Conservation (phyloP, 2,113 vertebrate species). For the Erinaceus europaeus region DNA sequence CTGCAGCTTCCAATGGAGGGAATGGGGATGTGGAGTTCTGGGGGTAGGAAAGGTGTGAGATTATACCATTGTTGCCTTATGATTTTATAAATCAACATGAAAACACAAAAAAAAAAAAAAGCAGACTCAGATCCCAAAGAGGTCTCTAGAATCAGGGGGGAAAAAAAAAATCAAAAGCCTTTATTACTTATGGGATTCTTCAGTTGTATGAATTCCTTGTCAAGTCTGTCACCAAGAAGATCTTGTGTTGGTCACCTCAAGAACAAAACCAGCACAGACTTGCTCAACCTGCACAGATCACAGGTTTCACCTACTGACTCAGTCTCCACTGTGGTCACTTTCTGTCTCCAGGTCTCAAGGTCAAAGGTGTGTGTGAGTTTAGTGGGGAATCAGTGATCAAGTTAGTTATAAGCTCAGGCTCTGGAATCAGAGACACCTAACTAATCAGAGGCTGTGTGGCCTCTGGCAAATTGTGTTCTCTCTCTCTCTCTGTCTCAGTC, state of each 20-base stretch:
- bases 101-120: too few species aligned
- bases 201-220: not conserved
- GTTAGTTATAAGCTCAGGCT: not conserved
- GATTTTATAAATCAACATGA: too few species aligned
- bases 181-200: too few species aligned
- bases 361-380: not conserved
- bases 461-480: not conserved
- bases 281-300: not conserved
- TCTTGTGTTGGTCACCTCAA: not conserved
- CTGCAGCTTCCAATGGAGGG: too few species aligned
- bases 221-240: not conserved
- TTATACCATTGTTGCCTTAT: too few species aligned
- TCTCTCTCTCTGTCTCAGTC: not conserved
- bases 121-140: too few species aligned
- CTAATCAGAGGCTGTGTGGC: not conserved
- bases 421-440: not conserved
- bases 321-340: not conserved
- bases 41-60: too few species aligned
- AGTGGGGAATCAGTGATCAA: not conserved
- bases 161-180: too few species aligned
- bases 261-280: not conserved
- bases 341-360: not conserved
- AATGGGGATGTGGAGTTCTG: too few species aligned
- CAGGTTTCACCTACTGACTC: not conserved
- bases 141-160: too few species aligned